Base-by-base conservation (phyloP, 2,888 invertebrate species). In the Helicoverpa assulta region DNA sequence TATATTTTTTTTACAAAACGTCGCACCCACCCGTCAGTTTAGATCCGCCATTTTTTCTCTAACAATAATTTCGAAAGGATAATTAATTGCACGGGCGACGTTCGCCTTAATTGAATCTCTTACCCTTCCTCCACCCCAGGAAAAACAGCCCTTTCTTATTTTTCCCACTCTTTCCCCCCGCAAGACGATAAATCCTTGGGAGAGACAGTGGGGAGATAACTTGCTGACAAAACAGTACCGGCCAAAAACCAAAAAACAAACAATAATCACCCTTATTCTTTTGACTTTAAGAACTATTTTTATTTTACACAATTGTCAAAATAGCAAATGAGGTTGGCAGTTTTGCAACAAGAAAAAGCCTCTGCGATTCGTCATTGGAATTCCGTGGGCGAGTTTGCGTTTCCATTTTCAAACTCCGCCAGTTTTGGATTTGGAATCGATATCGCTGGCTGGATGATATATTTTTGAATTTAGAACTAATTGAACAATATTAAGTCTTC, bases 121-220 rank as follows among this genome's bases (percentile, higher is more conserved):
- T 90, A 87, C 89, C 91, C 90, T 43, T 43, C 88, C 70, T 74
- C 87, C 76, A 90, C 94, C 93, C 93, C 89, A 89, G 92, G 94
- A 94, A 95, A 95, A 95, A 94, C 94, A 93, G 89, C 95, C 95
- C 94, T 94, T 95, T 95, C 94, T 95, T 95, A 94, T 95, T 95
- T 95, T 95, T 94, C 91, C 86, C 85, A 87, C 90, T 89, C 88
- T 88, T 90, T 90, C 91, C 94, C 94, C 94, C 93, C 89, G 89
- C 87, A 94, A 94, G 95, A 95, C 95, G 94, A 95, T 95, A 95
- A 95, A 95, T 95, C 95, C 95, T 94, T 93, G 91, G 89, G 90
- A 91, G 93, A 94, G 95, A 94, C 95, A 94, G 92, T 88, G 86
- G 93, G 94, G 93, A 93, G 94, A 93, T 90, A 90, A 90, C 93